Evolutionary conservation across 2,888 invertebrate genomes (phyloP), one percentile per base, ranked within the genome.

Genomic region (Melanotus villosus): DNA sequence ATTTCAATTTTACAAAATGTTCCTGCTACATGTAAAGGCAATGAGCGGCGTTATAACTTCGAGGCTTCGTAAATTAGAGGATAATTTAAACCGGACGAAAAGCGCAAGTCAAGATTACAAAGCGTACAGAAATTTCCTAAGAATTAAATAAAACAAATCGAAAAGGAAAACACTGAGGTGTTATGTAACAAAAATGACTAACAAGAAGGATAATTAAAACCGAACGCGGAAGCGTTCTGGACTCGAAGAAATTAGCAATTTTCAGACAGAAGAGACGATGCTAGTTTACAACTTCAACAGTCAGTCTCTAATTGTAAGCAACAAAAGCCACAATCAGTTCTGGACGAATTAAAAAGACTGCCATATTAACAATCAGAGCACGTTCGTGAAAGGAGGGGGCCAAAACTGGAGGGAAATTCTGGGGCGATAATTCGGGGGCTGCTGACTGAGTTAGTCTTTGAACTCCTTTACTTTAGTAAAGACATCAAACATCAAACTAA

Each of bases 401-500:
- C 41, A 21, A 26, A 19, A 12, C 30, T 30, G 50, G 50, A 23
- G 62, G 63, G 36, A 47, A 47, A 50, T 47, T 62, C 1, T 34
- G 43, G 19, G 12, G 30, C 19, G 1, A 12, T 52, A 63, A 63
- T 52, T 63, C 38, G 19, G 63, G 63, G 52, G 54, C 63, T 63
- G 47, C n/a, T 34, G 32, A 5, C 21, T 14, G 41, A 45, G 45
- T 21, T 45, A 65, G 65, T 65, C 56, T 43, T 57, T 30, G 16
- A 65, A 32, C 41, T 45, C n/a, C 30, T 32, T 47, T 43, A 32
- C 57, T 21, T 41, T 41, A 18, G 63, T 41, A 9, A 23, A 50
- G 52, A 54, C 23, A 43, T 57, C 26, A 7, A 26, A 54, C 23
- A 43, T 57, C 26, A 7, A 26, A 26, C 26, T 26, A 57, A 45